Base-by-base conservation (phyloP, 2,888 invertebrate species). In the Vesta saturnalis region DNA sequence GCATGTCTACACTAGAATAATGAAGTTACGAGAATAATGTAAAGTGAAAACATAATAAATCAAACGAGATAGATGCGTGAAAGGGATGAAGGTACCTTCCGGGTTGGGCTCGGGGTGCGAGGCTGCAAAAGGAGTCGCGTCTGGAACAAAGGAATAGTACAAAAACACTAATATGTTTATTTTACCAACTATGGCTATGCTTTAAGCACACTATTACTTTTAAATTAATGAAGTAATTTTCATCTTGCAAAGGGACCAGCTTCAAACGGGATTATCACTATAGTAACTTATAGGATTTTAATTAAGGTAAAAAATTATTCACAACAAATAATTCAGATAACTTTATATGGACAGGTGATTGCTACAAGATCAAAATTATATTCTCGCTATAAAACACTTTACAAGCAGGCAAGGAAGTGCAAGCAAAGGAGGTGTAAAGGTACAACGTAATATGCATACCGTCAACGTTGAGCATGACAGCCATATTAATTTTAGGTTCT, bases 401-500 rank as follows among this genome's bases (percentile, higher is more conserved):
- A 52, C 52, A 52, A 47, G 49, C 49, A 49, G 19, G 52, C 52
- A 52, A 52, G 19, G 19, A 52, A 52, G 19, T 52, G 52, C 52
- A 52, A 52, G 52, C 52, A 43, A 43, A n/a, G 52, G 10, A 52
- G 15, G 18, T 49, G 18, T 49, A 49, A 18, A 49, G 15, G 23
- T 8, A 2, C 21, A 10, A 12, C 23, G 55, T 58, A 62, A 60
- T 65, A 63, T 66, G 46, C 74, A 63, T 74, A 94, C 94, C 94
- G 90, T 94, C 93, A 61, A 95, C 92, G 78, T 89, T 89, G 67
- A 95, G 87, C 79, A 89, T 84, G 78, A 94, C 90, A 52, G 94
- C 94, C 88, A 94, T 89, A 84, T 94, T 94, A 83, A 94, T 92
- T 84, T 94, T 95, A 16, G 94, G 94, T 82, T 95, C 94, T 0